Evolutionary conservation across 2,888 invertebrate species (phyloP).

Genomic region (Suillia variegata): DNA sequence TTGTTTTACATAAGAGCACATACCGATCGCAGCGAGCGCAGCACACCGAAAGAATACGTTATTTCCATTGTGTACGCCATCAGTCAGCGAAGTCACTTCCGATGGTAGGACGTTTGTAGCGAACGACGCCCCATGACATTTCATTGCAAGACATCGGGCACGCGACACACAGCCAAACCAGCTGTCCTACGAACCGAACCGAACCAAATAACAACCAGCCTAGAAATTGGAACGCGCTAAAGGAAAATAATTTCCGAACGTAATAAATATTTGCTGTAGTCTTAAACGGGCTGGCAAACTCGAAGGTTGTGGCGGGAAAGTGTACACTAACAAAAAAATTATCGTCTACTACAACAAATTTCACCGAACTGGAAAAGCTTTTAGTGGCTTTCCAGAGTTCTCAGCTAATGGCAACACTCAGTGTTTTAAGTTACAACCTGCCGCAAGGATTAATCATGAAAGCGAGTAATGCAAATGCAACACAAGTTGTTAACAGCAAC

Average conservation of each 20-base stretch:
- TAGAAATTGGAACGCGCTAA: not conserved
- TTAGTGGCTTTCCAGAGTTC: not conserved
- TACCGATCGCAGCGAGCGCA: constrained; percentile 23
- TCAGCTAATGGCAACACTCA: constrained; percentile 52
- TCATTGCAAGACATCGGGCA: constrained; percentile 67
- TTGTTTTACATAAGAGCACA: constrained; percentile 38
- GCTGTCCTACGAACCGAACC: constrained; percentile 66
- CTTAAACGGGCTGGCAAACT: constrained; percentile 19
- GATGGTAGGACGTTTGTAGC: constrained; percentile 43
- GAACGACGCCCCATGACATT: constrained; percentile 62
- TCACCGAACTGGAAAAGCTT: not conserved
- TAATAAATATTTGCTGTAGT: constrained; percentile 14
- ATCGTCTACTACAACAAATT: no score
- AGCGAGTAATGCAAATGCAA: constrained; percentile 12
- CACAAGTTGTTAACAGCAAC: constrained; percentile 19
- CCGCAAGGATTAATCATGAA: constrained; percentile 41
- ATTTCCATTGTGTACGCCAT: constrained; percentile 38
- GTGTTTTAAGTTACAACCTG: constrained; percentile 52
- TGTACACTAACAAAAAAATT: no score
- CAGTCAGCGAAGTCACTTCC: constrained; percentile 58
- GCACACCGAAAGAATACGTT: constrained; percentile 36
- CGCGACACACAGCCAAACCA: constrained; percentile 70
- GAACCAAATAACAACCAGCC: constrained; percentile 31
- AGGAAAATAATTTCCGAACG: not conserved
- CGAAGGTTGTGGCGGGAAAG: constrained; percentile 24